These are phyloP conservation scores for Chalcis sispes DNA, from an alignment of 2,888 invertebrate species.

Conservation along the genomic window DNA sequence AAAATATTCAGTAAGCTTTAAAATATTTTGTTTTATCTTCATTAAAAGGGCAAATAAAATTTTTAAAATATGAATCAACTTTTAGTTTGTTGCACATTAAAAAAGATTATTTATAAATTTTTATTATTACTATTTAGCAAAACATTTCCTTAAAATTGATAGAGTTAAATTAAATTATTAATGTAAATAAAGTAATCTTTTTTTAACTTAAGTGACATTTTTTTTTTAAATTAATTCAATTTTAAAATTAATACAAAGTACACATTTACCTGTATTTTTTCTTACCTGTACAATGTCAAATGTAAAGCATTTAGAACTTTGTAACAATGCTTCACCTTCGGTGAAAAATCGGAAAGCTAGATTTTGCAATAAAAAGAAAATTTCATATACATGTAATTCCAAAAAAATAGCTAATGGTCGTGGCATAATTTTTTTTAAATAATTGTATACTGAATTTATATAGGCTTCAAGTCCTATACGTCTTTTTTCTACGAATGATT, in stretches of 20 bases:
- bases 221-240: background rate
- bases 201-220: background rate
- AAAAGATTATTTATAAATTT: background rate
- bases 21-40: too few relatives aligned
- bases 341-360: conserved; percentile 87
- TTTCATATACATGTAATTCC: conserved; percentile 92
- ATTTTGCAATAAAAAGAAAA: conserved; percentile 89
- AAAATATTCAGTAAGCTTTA: conserved; percentile 62
- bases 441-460: conserved; percentile 85
- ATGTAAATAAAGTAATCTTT: too few relatives aligned
- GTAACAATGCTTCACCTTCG: conserved; percentile 84
- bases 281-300: conserved; percentile 88
- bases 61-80: background rate
- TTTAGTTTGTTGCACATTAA: background rate
- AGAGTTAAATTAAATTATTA: too few relatives aligned
- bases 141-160: background rate
- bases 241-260: background rate
- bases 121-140: background rate
- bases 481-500: conserved; percentile 90
- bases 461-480: conserved; percentile 89
- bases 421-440: conserved; percentile 88
- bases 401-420: conserved; percentile 89
- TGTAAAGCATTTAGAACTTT: conserved; percentile 81
- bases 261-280: background rate
- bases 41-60: background rate